Percentiles rank a stretch among this genome's conserved stretches.
Conservation (phyloP, 2,113 vertebrate species). For the Notechis scutatus region DNA sequence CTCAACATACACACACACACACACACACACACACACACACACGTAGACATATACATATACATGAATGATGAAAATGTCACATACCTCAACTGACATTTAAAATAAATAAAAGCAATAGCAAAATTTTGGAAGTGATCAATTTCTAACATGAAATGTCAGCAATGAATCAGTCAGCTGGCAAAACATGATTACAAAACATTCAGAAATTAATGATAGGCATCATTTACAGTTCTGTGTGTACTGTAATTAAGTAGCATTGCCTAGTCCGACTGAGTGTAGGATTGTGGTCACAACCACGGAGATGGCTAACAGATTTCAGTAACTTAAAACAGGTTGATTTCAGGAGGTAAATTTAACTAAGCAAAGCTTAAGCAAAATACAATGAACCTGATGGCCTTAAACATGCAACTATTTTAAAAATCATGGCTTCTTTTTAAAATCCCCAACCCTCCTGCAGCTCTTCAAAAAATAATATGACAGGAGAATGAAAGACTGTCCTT, state of each 20-base stretch:
- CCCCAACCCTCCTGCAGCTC: background rate
- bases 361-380: constrained; percentile 33
- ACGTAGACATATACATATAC: no score
- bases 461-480: constrained; percentile 12
- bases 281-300: background rate
- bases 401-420: background rate
- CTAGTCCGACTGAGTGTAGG: background rate
- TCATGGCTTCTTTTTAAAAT: background rate
- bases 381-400: constrained; percentile 31
- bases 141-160: background rate
- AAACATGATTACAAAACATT: background rate
- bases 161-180: background rate
- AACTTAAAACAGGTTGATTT: background rate
- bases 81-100: background rate
- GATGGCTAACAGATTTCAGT: background rate
- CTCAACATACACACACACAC: background rate
- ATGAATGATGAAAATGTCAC: background rate
- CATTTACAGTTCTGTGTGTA: background rate
- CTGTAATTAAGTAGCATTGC: background rate
- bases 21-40: no score
- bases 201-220: background rate
- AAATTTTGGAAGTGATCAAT: background rate
- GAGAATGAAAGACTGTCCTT: constrained; percentile 26
- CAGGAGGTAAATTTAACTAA: constrained; percentile 40
- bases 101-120: background rate